phyloP scores from a whole-genome alignment of 2,113 vertebrate species.

The Nycticorax nycticorax region DNA sequence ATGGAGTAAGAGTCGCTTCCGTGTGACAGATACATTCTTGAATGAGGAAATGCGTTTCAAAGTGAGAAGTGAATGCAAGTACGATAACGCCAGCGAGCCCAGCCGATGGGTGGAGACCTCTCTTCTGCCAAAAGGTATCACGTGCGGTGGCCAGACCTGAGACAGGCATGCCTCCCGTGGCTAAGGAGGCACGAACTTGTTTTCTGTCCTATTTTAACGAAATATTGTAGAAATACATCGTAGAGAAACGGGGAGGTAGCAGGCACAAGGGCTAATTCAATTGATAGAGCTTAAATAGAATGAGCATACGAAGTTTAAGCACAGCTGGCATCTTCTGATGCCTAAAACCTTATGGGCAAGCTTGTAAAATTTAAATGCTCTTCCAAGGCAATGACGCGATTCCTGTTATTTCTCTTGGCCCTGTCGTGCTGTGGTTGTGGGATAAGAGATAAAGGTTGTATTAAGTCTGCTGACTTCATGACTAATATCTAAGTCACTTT shows the following conservation, averaged over 20 bases:
- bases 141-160: fast-evolving
- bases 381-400: neutral
- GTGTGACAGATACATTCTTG: neutral
- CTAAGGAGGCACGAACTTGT: neutral
- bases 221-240: fast-evolving
- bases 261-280: neutral
- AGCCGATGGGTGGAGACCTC: conserved; percentile 31
- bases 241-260: neutral
- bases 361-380: neutral
- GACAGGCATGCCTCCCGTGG: neutral
- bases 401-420: neutral
- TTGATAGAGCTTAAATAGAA: neutral
- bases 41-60: conserved; percentile 9
- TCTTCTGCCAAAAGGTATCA: conserved; percentile 5
- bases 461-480: neutral
- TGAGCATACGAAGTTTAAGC: neutral
- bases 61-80: conserved; percentile 37
- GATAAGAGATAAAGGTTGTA: neutral
- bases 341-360: neutral
- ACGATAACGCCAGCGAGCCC: neutral
- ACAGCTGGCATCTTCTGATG: neutral
- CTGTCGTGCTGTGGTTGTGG: neutral
- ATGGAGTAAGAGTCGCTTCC: neutral
- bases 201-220: neutral
- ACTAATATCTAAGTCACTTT: neutral